Base-by-base conservation (phyloP, 2,797 vertebrate genomes). In the Sebastiscus albofasciatus region DNA sequence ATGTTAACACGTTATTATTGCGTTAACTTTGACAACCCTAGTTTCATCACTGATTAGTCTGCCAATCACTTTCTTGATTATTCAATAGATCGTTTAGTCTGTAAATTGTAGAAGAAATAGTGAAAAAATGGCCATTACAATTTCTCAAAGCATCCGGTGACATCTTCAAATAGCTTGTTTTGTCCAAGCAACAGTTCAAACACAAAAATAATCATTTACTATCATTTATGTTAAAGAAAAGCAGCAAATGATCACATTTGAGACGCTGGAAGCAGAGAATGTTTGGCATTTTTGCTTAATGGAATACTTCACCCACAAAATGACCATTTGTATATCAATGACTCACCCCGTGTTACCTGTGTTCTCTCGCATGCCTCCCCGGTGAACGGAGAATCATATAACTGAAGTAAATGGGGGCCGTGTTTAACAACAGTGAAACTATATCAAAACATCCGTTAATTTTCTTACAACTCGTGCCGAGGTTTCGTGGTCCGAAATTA, bases 101-200 rank as follows among this genome's bases (percentile, higher is more conserved):
- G 46, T 52, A 52, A 52, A 52, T 0, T 18, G 5, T 20, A 26
- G 2, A 54, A 54, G 59, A 62, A 3, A 26, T n/a, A 9, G 10
- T 39, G 42, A 49, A 16, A 1, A 68, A 24, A 31, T 22, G 3
- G 0, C 3, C 2, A 8, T 18, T 0, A 14, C 12, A 31, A 12
- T 56, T 20, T 54, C 20, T 54, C 52, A 54, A 10, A 54, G 33
- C 31, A 67, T 22, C 26, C n/a, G 9, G 1, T 27, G 4, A 22
- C 29, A 16, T 34, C 29, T n/a, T 67, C 13, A 58, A n/a, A 27
- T 22, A 13, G 22, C 12, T 36, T 36, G 16, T 67, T 59, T 61
- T 26, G 34, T 42, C 22, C 3, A 9, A 20, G 16, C 22, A 27
- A 26, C 0, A 29, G 14, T 29, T 12, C 1, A 18, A 36, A 59